phyloP scores from a whole-genome alignment of 2,113 vertebrate species.

The Bungarus multicinctus region DNA sequence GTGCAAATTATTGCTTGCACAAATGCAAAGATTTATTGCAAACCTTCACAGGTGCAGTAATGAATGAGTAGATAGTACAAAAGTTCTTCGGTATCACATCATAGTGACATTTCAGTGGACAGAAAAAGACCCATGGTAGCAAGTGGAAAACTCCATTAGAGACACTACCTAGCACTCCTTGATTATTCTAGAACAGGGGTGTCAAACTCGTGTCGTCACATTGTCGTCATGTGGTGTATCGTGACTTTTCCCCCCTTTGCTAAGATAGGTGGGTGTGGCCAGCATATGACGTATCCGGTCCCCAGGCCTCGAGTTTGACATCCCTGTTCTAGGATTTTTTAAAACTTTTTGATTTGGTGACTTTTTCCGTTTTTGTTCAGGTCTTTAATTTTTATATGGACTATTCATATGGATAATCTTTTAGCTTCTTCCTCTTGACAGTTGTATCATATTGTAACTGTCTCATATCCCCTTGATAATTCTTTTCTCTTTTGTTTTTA shows the following conservation, averaged over 20 bases:
- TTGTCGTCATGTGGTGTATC: too few relatives aligned
- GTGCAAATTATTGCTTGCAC: background rate
- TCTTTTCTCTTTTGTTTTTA: slow-evolving; percentile 39
- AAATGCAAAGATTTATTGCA: background rate
- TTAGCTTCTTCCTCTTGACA: background rate
- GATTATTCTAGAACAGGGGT: background rate
- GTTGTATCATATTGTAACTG: fast-evolving
- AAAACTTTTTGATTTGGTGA: background rate
- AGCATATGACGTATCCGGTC: too few relatives aligned
- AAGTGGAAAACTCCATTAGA: background rate
- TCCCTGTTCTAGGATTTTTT: background rate
- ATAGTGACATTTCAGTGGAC: background rate
- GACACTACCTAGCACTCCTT: background rate
- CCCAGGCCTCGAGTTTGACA: too few relatives aligned
- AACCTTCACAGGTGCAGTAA: background rate
- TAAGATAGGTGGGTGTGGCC: too few relatives aligned
- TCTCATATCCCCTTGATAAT: fast-evolving
- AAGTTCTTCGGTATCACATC: background rate
- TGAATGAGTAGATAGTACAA: background rate
- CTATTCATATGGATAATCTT: background rate
- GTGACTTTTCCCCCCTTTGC: too few relatives aligned
- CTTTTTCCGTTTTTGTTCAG: background rate
- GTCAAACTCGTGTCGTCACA: too few relatives aligned
- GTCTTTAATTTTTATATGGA: background rate
- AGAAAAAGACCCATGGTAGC: background rate